Base-by-base conservation (phyloP, 2,113 vertebrate genomes). In the Tetrao urogallus region DNA sequence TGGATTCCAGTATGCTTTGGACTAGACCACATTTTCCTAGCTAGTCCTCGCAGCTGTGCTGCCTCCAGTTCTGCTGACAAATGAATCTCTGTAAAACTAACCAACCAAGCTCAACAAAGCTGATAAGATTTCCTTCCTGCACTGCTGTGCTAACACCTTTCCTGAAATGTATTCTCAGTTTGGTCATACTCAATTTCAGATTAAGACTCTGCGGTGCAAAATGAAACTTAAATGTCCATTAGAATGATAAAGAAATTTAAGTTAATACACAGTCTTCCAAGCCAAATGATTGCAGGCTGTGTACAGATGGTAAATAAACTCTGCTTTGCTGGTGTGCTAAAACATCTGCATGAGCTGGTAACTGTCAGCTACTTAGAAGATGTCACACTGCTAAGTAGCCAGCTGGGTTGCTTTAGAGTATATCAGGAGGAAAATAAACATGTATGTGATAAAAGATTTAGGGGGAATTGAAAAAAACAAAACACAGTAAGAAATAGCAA, bases 101-200 rank as follows among this genome's bases (percentile, higher is more conserved):
- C 91, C 77, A 1, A 87, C 89, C 15, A 10, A 91, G 89, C 95
- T 94, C 91, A 85, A 72, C 79, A 82, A 21, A 94, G 67, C 85
- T 61, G 95, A 81, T 94, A 95, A 95, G 82, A 65, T 92, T 97
- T 94, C 79, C 91, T 95, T 96, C 95, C 96, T 94, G 88, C 63
- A 45, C 82, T 36, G 65, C 79, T 77, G 48, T 67, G 73, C 79
- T 69, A 32, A 52, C 79, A 91, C 72, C 83, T 94, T 78, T 57
- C 47, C 61, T 47, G 42, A n/a, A 95, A 92, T 1, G 20, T 43
- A 27, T 79, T 91, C 84, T 19, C 8, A 48, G 22, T 91, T 71
- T 25, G 56, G 57, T 82, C 79, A 18, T 28, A 28, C 64, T 77
- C 57, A 73, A 86, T 83, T 91, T 81, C 87, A 90, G 43, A 65